These are phyloP conservation scores for Polypedilum vanderplanki DNA, from an alignment of 1,140 invertebrate genomes.

Conservation along the genomic window DNA sequence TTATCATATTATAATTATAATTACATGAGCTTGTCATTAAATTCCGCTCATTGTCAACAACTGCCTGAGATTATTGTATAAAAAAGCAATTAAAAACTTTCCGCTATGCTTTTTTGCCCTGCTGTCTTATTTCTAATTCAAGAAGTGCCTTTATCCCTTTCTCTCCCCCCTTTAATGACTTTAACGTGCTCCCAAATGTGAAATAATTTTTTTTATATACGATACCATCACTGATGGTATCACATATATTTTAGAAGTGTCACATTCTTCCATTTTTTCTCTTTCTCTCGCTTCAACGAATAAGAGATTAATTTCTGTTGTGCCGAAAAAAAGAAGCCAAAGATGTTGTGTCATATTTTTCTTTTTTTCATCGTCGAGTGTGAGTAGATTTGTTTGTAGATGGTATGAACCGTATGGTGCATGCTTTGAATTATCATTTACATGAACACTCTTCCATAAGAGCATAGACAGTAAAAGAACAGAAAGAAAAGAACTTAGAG, in stretches of 20 bases:
- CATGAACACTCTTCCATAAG: not conserved
- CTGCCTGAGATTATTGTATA: not conserved
- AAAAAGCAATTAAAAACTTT: conserved; percentile 20
- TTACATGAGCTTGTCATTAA: conserved; percentile 1
- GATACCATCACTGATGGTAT: conserved; percentile 2
- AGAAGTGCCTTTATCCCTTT: not conserved
- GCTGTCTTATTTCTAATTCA: not conserved
- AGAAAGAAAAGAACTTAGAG: not conserved
- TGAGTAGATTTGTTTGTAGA: conserved; percentile 4
- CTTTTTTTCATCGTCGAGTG: not conserved
- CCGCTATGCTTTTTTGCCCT: not conserved
- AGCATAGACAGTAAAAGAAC: not conserved
- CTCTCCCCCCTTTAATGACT: not conserved
- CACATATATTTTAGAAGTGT: not conserved
- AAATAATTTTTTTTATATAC: not conserved
- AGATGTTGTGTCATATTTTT: not conserved
- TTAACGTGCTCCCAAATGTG: conserved; percentile 16
- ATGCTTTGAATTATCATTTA: conserved; percentile 10
- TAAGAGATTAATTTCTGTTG: conserved; percentile 13
- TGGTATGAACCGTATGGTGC: conserved; percentile 15
- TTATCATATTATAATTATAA: conserved; percentile 2
- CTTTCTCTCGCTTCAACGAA: not conserved
- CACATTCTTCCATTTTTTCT: conserved; percentile 9
- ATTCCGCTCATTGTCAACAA: conserved; percentile 12
- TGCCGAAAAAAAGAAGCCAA: conserved; percentile 7